Base-by-base conservation (phyloP, 2,888 invertebrate species). In the Trypoxylon attenuatum region DNA sequence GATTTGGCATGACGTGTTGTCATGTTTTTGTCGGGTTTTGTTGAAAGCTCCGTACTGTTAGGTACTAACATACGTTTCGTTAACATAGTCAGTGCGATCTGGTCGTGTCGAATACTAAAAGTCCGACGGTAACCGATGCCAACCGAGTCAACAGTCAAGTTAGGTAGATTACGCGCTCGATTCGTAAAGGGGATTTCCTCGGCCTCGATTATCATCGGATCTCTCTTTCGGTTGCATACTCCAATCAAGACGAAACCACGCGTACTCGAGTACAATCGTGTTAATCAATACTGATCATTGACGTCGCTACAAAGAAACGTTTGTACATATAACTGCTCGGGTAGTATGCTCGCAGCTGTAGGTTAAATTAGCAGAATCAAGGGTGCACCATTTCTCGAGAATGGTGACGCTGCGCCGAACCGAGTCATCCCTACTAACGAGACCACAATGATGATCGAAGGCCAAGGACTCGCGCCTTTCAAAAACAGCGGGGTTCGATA, bases 1-100 rank as follows among this genome's bases (percentile, higher is more conserved):
- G 75, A 75, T 79, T 64, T 81, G 76, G 65, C 68, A 66, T 74
- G 74, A 78, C 71, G 68, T 74, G 75, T 55, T 76, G 72, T 69
- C 76, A 71, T 67, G 71, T 73, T 70, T 60, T 68, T 71, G 72
- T 74, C 77, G 69, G 74, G 57, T 76, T 73, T 71, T 73, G 62
- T 69, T 74, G 51, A 64, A 73, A 71, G 52, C 59, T 73, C 45
- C 71, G 63, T 69, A 62, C 57, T 62, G 59, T 53, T 76, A 76
- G 76, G 76, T 62, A 58, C 62, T 63, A 68, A 68, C 59, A 33
- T 59, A 56, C 55, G 66, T 76, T 67, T 54, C 50, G 23, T 64
- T 60, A 46, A 38, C 27, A 58, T 69, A 72, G 69, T 60, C 27
- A 53, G 18, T 51, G 38, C 46, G 47, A 47, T 6, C 18, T 33